Evolutionary conservation across 2,888 invertebrate genomes (phyloP), one percentile per base, ranked within the genome.

Genomic region (Drosophila aldrichi): DNA sequence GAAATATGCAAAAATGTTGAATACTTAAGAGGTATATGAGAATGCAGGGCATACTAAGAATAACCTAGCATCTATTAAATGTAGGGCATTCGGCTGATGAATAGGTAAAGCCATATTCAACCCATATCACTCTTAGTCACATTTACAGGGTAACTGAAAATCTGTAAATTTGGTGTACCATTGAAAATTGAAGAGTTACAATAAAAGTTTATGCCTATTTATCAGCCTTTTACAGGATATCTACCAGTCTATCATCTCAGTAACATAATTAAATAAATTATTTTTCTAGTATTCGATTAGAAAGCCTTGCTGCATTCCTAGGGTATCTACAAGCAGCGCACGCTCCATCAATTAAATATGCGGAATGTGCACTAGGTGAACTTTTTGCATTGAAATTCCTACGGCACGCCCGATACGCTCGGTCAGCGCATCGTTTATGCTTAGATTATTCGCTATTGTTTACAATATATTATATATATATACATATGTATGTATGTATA

Each of bases 361-460:
- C 69, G 69, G 59, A 54, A 77, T 68, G 51, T 51, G 52, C 25
- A 49, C 48, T 16, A 46, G 60, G 6, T 78, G 80, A 79, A 79
- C 71, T 76, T 77, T 70, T 77, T 52, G 46, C 56, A 34, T 79
- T 68, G 68, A 65, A 66, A 70, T 52, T 82, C 73, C 64, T 67
- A 34, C 41, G 64, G 81, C 75, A 81, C 85, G 81, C 81, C 79
- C 82, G 76, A 66, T 63, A 66, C 78, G 70, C 73, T 79, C 82
- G 62, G 49, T 25, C 32, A 69, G 70, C 57, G 55, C 54, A 56
- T 60, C 60, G 60, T 62, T 69, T 36, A 9, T 62, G 56, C 10
- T 69, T 56, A 32, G 48, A 38, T 46, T 74, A 49, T 70, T 54
- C 22, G 25, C 29, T 29, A 29, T 29, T 29, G 40, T 55, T 40